phyloP scores from a whole-genome alignment of 2,888 invertebrate genomes.

The Drosophila prolongata region DNA sequence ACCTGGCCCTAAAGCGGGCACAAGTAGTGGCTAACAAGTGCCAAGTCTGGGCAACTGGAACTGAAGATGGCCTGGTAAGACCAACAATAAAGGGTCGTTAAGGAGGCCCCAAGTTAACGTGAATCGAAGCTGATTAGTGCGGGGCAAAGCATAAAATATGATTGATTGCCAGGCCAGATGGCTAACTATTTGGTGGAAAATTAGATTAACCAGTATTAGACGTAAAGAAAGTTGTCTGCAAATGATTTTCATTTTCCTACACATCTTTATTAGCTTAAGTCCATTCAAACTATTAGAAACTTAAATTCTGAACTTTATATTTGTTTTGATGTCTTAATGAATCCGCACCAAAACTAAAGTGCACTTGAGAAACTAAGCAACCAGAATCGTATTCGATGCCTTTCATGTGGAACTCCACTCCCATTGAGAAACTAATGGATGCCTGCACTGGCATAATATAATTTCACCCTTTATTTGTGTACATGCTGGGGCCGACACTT shows the following conservation, averaged over 20 bases:
- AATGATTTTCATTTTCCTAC: too few relatives aligned
- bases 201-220: background rate
- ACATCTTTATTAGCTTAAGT: too few relatives aligned
- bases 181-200: background rate
- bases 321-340: background rate
- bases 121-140: slow-evolving; percentile 37
- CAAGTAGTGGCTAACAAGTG: slow-evolving; percentile 32
- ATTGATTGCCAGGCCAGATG: slow-evolving; percentile 17
- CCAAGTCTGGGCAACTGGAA: slow-evolving; percentile 11
- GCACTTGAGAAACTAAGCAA: slow-evolving; percentile 9
- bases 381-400: slow-evolving; percentile 3
- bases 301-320: background rate
- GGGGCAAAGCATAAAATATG: slow-evolving; percentile 16
- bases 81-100: slow-evolving; percentile 36
- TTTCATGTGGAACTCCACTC: slow-evolving; percentile 12
- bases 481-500: slow-evolving; percentile 47
- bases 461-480: slow-evolving; percentile 55
- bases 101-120: slow-evolving; percentile 2
- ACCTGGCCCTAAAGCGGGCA: slow-evolving; percentile 18
- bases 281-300: too few relatives aligned
- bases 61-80: slow-evolving; percentile 14
- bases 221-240: slow-evolving; percentile 1
- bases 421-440: slow-evolving; percentile 17
- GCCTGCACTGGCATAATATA: slow-evolving; percentile 66
- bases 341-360: background rate